Base-by-base conservation (phyloP, 2,797 vertebrate genomes). In the Australoheros facetus region DNA sequence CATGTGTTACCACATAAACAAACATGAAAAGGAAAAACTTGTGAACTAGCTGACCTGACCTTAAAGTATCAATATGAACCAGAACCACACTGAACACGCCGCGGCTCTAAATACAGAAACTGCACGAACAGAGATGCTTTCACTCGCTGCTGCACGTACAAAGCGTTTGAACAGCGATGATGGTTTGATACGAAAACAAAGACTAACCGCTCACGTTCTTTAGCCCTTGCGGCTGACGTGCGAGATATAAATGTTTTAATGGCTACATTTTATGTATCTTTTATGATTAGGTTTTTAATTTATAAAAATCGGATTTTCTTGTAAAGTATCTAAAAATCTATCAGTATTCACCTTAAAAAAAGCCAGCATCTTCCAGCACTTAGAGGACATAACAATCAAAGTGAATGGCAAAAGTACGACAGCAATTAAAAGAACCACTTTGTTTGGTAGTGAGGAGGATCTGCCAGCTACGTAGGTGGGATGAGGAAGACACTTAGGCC, bases 401-500 rank as follows among this genome's bases (percentile, higher is more conserved):
- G 39, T 69, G 51, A 23, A 39, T 26, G 13, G 23, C 42, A 56
- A 73, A 56, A 51, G 78, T 55, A 69, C 51, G 26, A 66, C 28
- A 30, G 13, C 28, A 37, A 66, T 13, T 39, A 21, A 8, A 21
- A 75, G 2, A 23, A 48, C 42, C 79, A 55, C 75, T 71, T 73
- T 59, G 48, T 83, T 62, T 54, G 56, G 14, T 66, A 21, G 34
- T 51, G 3, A 10, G 56, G 60, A 71, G 26, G 30, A 13, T 69
- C 64, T 51, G 42, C 26, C 4, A 2, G 42, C 51, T 69, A 69
- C 6, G 17, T 59, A 51, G 34, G 37, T 53, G 34, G 53, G 48
- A 71, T 76, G 54, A 76, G 58, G 71, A 87, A 85, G 78, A 70
- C 72, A 81, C 76, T 85, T 32, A 26, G 21, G 66, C 51, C 80